A percentile compares a stretch with the other conserved stretches of the same genome.
Conservation (phyloP, 2,797 vertebrate species). For the Silurus aristotelis region DNA sequence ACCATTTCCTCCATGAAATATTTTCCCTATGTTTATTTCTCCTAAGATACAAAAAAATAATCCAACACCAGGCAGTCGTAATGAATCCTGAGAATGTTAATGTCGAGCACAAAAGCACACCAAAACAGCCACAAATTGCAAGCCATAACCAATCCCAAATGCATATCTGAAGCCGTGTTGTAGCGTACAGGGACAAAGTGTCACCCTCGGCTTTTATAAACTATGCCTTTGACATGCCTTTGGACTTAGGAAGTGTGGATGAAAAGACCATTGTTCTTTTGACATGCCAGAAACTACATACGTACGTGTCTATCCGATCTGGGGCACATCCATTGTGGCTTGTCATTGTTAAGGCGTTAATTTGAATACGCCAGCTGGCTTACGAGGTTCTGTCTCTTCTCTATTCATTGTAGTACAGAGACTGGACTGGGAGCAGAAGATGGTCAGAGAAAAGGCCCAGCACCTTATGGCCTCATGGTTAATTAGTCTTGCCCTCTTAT, state of each 20-base stretch:
- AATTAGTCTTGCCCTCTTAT: slow-evolving; percentile 69
- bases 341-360: slow-evolving; percentile 17
- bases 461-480: slow-evolving; percentile 59
- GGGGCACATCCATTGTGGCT: slow-evolving; percentile 26
- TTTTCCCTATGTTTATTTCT: slow-evolving; percentile 21
- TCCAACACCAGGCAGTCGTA: slow-evolving; percentile 3
- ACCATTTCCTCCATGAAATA: background rate
- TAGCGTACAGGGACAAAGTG: background rate
- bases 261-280: slow-evolving; percentile 42
- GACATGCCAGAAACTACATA: slow-evolving; percentile 44
- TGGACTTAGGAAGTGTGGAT: slow-evolving; percentile 38
- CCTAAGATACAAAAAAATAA: slow-evolving; percentile 1
- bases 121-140: background rate
- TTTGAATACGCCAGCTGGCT: slow-evolving; percentile 34
- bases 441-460: slow-evolving; percentile 55
- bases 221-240: slow-evolving; percentile 28
- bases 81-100: slow-evolving; percentile 25
- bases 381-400: slow-evolving; percentile 6
- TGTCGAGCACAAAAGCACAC: background rate
- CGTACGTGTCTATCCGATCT: slow-evolving; percentile 20
- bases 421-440: slow-evolving; percentile 38
- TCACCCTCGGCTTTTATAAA: background rate
- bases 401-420: slow-evolving; percentile 1
- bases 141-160: background rate
- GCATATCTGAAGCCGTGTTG: background rate